Evolutionary conservation across 2,113 vertebrate species (phyloP), one percentile per base, ranked within the genome.

Genomic region (Petrocephalus zakoni): DNA sequence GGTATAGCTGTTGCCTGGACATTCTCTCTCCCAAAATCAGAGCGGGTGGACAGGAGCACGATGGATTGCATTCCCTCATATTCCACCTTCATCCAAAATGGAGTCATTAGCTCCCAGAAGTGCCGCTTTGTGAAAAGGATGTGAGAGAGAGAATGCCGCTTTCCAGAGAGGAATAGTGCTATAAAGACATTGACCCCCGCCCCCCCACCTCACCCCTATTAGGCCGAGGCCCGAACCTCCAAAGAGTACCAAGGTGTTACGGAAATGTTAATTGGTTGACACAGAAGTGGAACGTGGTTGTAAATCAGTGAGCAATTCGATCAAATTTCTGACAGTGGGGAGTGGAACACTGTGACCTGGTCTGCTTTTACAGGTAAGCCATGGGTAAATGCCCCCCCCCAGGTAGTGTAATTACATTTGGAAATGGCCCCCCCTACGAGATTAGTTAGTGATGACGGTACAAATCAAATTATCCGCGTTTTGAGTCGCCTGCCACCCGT

Each of bases 261-360:
- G 85, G 86, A 90, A 89, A 91, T 92, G 93, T 91, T 93, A 93
- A 92, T 93, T 92, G 93, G 90, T 90, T 92, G 92, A 92, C 93
- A 92, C 91, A n/a, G 83, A 88, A 90, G 88, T 90, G 91, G 83
- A 88, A 85, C 85, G 52, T 83, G 68, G 87, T 64, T 85, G 89
- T 88, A 88, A 89, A 90, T 87, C 78, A 85, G 56, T 49, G 47
- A 89, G 56, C 88, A 53, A 64, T 92, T 91, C 91, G 90, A 92
- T 92, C 89, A 89, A 61, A 87, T 88, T 64, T 29, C 56, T 84
- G 37, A 87, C 85, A 85, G 56, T 88, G 49, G 89, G 15, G 29
- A 51, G 88, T 15, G 25, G 88, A 22, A 29, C 85, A 88, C 85
- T 2, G 56, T 90, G 90, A 91, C 91, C 89, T 85, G 52, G 5